Percentiles rank a stretch among this genome's conserved stretches.
Conservation (phyloP, 2,797 vertebrate species). For the Sebastes ruberrimus region DNA sequence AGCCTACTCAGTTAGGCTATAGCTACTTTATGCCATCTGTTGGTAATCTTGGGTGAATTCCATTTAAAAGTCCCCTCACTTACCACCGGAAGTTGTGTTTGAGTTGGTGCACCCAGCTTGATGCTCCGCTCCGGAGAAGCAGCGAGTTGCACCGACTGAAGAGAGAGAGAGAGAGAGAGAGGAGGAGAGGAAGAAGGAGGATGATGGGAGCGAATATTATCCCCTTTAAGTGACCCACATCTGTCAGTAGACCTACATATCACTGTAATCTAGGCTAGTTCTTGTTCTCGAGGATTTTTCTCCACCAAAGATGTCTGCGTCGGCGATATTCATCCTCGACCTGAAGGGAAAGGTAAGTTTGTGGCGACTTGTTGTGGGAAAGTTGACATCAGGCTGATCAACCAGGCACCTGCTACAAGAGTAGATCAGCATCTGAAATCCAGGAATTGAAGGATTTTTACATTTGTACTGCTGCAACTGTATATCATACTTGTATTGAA, state of each 20-base stretch:
- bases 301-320: constrained; percentile 80
- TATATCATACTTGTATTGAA: not conserved
- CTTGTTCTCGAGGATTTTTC: constrained; percentile 8
- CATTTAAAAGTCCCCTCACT: not conserved
- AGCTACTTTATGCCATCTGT: not conserved
- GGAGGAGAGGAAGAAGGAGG: constrained; percentile 44
- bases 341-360: constrained; percentile 88
- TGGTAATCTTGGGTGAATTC: not conserved
- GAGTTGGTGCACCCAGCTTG: constrained; percentile 4
- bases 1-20: too few species aligned
- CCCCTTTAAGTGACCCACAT: constrained; percentile 62
- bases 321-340: constrained; percentile 86
- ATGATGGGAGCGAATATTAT: constrained; percentile 52
- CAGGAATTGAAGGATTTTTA: not conserved
- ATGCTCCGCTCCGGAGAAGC: constrained; percentile 56
- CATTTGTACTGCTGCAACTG: not conserved
- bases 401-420: constrained; percentile 50
- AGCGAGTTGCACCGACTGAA: constrained; percentile 25
- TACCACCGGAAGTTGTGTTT: constrained; percentile 30
- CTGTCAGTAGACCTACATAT: not conserved
- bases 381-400: constrained; percentile 41
- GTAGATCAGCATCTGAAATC: rapidly evolving
- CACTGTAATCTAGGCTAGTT: not conserved
- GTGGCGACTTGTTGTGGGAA: constrained; percentile 57
- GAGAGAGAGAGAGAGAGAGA: not conserved